Percentiles rank a stretch among this genome's conserved stretches.
These are phyloP conservation scores for Macquaria ambigua DNA, from an alignment of 2,113 vertebrate species.

Conservation along the genomic window DNA sequence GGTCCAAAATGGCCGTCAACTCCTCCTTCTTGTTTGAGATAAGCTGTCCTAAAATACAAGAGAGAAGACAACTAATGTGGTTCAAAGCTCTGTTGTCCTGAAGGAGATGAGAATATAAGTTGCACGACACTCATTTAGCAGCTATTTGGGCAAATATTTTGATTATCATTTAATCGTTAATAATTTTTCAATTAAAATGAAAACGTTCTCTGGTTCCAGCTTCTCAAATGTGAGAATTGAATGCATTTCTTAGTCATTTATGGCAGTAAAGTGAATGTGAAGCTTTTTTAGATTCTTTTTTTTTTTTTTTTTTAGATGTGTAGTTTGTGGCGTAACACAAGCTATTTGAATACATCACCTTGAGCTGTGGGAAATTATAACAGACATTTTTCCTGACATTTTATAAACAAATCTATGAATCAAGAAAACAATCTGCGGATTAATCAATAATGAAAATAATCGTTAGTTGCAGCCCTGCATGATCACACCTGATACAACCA, in stretches of 20 bases:
- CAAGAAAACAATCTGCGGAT: too few species aligned
- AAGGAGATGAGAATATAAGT: neutral
- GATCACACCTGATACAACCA: neutral
- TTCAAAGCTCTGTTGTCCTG: neutral
- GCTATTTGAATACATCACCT: too few species aligned
- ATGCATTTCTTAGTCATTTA: neutral
- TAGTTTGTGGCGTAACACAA: too few species aligned
- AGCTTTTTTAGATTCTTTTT: too few species aligned
- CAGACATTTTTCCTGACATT: too few species aligned
- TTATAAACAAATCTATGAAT: too few species aligned
- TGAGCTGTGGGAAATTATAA: too few species aligned
- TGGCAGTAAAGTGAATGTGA: neutral
- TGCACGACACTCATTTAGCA: neutral
- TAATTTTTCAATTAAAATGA: neutral
- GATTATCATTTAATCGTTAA: neutral
- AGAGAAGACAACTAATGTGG: neutral
- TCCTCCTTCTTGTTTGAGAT: conserved; percentile 92
- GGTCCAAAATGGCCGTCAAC: conserved; percentile 89
- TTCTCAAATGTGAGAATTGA: neutral
- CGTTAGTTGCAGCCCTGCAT: neutral
- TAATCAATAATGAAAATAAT: too few species aligned
- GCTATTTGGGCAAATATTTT: neutral
- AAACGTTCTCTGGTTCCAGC: neutral
- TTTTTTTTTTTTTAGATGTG: too few species aligned
- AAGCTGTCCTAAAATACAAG: conserved; percentile 74